These are phyloP conservation scores for Calameuta filiformis DNA, from an alignment of 2,888 invertebrate genomes.

Conservation along the genomic window DNA sequence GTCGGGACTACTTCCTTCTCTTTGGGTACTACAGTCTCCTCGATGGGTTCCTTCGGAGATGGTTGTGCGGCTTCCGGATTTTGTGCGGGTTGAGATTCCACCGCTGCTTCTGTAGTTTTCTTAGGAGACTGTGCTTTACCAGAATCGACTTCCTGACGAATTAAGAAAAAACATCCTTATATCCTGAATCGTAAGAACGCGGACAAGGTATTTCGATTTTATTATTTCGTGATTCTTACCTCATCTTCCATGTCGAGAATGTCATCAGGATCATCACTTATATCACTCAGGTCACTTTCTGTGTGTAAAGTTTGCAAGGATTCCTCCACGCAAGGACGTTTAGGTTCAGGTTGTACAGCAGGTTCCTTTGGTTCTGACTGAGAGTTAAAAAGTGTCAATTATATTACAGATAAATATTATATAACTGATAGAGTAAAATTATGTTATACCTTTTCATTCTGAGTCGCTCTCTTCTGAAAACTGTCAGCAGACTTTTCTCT, in stretches of 20 bases:
- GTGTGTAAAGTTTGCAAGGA: conserved; percentile 68
- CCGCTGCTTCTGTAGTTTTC: conserved; percentile 43
- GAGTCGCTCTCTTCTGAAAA: conserved; percentile 52
- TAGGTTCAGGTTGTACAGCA: conserved; percentile 46
- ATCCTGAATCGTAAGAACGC: neutral
- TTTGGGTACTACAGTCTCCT: conserved; percentile 50
- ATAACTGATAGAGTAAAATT: neutral
- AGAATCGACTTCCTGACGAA: conserved; percentile 33
- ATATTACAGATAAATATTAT: neutral
- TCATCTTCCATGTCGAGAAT: conserved; percentile 83
- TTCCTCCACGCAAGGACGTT: conserved; percentile 62
- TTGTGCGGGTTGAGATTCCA: conserved; percentile 44
- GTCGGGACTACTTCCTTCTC: conserved; percentile 41
- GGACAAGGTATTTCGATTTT: neutral
- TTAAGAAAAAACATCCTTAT: neutral
- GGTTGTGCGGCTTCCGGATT: conserved; percentile 53
- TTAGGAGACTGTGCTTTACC: conserved; percentile 36
- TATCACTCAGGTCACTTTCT: conserved; percentile 84
- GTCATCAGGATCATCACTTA: conserved; percentile 90
- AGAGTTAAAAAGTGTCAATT: neutral
- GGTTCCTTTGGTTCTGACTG: conserved; percentile 66
- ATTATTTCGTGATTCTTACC: conserved; percentile 19
- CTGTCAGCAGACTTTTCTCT: conserved; percentile 59
- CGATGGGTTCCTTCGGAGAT: conserved; percentile 49
- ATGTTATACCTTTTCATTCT: conserved; percentile 24